A percentile compares a stretch with the other conserved stretches of the same genome.
phyloP scores from a whole-genome alignment of 2,113 vertebrate genomes.

The Corydoras sp. region DNA sequence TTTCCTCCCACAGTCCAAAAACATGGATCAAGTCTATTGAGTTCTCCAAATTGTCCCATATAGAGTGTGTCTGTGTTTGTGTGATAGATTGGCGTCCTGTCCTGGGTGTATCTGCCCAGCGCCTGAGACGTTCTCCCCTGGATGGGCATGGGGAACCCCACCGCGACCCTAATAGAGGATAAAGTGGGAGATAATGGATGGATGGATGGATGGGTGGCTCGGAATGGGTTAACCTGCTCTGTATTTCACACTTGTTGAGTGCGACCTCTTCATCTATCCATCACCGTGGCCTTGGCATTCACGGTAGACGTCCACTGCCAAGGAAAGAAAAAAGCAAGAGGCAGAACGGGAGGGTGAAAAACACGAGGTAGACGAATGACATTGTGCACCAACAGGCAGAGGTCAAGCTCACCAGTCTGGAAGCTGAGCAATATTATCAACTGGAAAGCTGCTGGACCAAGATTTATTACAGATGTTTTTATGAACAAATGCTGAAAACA shows the following conservation, averaged over 20 bases:
- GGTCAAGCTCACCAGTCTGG: conserved; percentile 56
- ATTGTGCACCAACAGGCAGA: conserved; percentile 57
- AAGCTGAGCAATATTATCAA: conserved; percentile 57
- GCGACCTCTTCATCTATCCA: conserved; percentile 43
- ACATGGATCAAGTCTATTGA: too few species aligned
- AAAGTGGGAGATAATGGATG: too few species aligned
- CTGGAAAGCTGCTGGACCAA: conserved; percentile 36
- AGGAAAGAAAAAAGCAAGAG: conserved; percentile 18
- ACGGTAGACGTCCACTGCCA: conserved; percentile 29
- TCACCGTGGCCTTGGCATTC: conserved; percentile 40
- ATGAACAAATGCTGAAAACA: not conserved
- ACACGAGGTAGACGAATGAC: conserved; percentile 53
- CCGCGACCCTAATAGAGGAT: too few species aligned
- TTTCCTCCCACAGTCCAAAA: too few species aligned
- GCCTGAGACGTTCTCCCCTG: too few species aligned
- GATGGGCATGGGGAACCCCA: too few species aligned
- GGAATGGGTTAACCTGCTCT: conserved; percentile 18
- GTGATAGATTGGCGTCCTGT: too few species aligned
- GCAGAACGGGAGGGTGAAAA: not conserved
- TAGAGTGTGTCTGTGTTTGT: too few species aligned
- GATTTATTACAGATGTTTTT: not conserved
- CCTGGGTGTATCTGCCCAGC: too few species aligned
- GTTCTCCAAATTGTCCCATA: too few species aligned
- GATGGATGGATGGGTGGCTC: not conserved
- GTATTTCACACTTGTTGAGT: conserved; percentile 45